Conservation (phyloP, 2,888 invertebrate species). For the Alcis repandata region DNA sequence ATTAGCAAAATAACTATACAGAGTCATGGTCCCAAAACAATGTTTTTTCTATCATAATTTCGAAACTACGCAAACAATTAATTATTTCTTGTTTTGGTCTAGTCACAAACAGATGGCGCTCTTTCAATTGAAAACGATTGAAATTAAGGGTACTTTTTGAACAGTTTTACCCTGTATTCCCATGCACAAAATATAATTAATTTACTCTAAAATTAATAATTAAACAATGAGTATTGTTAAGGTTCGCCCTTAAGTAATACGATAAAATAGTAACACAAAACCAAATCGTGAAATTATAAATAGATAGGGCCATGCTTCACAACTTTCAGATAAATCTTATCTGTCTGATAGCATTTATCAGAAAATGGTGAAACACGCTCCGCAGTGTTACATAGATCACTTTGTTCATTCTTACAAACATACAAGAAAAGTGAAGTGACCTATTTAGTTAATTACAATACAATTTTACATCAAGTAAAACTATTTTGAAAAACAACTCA, state of each 20-base stretch:
- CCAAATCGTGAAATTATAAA: neutral
- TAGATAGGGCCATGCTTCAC: constrained; percentile 16
- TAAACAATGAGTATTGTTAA: constrained; percentile 65
- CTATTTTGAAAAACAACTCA: constrained; percentile 25
- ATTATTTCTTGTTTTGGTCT: constrained; percentile 61
- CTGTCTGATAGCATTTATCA: constrained; percentile 12
- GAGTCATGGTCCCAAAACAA: constrained; percentile 73
- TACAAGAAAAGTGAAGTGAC: constrained; percentile 62
- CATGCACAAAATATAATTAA: constrained; percentile 63
- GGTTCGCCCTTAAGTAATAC: constrained; percentile 42
- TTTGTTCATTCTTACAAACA: constrained; percentile 54
- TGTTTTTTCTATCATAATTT: constrained; percentile 47
- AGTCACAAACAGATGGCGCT: constrained; percentile 48
- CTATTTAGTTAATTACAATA: constrained; percentile 38
- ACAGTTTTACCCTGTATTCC: constrained; percentile 74
- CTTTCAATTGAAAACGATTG: constrained; percentile 46
- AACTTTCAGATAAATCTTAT: constrained; percentile 22
- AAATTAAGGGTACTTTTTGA: constrained; percentile 57
- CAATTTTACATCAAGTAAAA: constrained; percentile 37
- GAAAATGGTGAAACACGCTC: constrained; percentile 17
- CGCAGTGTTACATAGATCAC: constrained; percentile 30
- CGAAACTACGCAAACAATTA: constrained; percentile 57
- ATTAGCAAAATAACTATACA: constrained; percentile 53
- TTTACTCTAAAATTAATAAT: constrained; percentile 58
- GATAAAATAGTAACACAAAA: constrained; percentile 20